phyloP scores from a whole-genome alignment of 92 coral and sea anemone genomes.

The Galaxea fascicularis region DNA sequence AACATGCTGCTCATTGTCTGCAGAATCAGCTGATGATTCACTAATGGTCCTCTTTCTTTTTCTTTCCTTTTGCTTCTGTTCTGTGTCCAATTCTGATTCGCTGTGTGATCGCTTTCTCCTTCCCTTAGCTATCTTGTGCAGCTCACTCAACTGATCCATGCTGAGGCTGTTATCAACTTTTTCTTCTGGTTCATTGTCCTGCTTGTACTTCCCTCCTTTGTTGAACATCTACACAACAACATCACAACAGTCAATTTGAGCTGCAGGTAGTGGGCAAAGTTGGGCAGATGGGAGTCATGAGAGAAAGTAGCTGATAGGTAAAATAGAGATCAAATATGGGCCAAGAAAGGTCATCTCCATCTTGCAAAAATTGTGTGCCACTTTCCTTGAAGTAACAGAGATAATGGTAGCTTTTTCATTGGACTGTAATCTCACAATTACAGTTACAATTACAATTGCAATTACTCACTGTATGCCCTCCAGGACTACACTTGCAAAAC shows the following conservation, averaged over 20 bases:
- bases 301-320: too few species aligned
- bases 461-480: too few species aligned
- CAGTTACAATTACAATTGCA: too few species aligned
- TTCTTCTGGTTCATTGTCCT: constrained; percentile 60
- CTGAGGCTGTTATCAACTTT: constrained; percentile 32
- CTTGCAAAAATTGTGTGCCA: too few species aligned
- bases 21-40: constrained; percentile 79
- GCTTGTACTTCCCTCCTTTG: constrained; percentile 73
- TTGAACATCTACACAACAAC: constrained; percentile 58
- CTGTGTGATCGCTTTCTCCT: constrained; percentile 86
- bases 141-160: constrained; percentile 45
- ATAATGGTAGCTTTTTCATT: too few species aligned
- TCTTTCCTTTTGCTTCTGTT: constrained; percentile 49
- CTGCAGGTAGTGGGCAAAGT: too few species aligned
- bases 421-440: too few species aligned
- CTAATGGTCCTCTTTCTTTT: constrained; percentile 78
- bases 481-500: too few species aligned
- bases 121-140: constrained; percentile 44
- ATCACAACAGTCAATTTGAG: background rate
- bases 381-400: too few species aligned
- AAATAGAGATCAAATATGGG: too few species aligned
- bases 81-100: constrained; percentile 80
- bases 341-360: too few species aligned
- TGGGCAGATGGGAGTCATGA: too few species aligned
- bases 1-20: constrained; percentile 36